Percentiles rank a stretch among this genome's conserved stretches.
These are phyloP conservation scores for Myiopsitta monachus DNA, from an alignment of 2,113 vertebrate genomes.

Conservation along the genomic window DNA sequence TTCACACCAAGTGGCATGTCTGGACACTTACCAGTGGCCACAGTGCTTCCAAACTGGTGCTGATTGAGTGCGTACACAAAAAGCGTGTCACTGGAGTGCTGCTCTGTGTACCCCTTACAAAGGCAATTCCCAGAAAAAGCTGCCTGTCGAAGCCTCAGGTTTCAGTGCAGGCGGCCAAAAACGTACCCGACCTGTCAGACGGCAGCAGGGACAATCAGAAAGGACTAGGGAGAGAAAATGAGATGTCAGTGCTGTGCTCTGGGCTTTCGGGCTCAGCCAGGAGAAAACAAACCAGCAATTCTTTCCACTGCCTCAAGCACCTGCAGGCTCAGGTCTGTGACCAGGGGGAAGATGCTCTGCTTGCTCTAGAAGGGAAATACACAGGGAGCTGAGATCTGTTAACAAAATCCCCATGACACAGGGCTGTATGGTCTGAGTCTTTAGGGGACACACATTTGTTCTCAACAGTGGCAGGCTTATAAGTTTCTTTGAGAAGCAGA, in stretches of 20 bases:
- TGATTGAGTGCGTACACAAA: neutral
- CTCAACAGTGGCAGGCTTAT: neutral
- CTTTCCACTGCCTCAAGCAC: neutral
- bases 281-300: neutral
- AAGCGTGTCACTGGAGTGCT: neutral
- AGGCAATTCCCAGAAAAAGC: neutral
- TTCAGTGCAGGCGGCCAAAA: neutral
- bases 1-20: neutral
- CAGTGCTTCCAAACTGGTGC: neutral
- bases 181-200: neutral
- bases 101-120: neutral
- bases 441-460: neutral
- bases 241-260: neutral
- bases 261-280: neutral
- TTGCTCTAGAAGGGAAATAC: neutral
- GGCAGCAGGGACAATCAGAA: neutral
- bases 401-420: neutral
- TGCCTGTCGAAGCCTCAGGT: neutral
- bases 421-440: fast-evolving
- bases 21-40: neutral
- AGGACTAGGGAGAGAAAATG: neutral
- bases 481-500: neutral
- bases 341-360: neutral
- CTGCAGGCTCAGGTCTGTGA: neutral
- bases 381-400: neutral